These are phyloP conservation scores for Lissocephala sabroskyi DNA, from an alignment of 2,888 invertebrate species.

Conservation along the genomic window DNA sequence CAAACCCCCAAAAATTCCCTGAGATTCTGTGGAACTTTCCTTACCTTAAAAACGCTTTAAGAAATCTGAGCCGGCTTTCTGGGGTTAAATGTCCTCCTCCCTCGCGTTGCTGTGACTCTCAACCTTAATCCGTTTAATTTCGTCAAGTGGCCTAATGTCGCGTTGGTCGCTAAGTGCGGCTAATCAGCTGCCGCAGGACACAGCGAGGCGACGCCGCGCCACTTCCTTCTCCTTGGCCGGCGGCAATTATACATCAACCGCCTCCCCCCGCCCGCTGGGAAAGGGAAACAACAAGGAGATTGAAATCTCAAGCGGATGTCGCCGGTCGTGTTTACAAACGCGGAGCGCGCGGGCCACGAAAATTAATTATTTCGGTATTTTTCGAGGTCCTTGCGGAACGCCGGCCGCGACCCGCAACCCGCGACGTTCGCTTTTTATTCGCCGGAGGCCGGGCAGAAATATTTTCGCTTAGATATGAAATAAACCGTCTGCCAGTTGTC, in stretches of 20 bases:
- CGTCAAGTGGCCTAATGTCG: slow-evolving; percentile 59
- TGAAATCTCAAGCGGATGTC: slow-evolving; percentile 59
- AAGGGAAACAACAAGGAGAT: slow-evolving; percentile 22
- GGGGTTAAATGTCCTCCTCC: background rate
- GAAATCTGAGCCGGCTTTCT: no score
- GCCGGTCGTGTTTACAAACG: slow-evolving; percentile 35
- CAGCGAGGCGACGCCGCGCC: no score
- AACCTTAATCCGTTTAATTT: slow-evolving; percentile 46
- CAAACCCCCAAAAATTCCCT: no score
- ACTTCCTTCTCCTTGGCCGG: no score
- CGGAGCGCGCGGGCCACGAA: slow-evolving; percentile 9
- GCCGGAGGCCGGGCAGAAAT: background rate
- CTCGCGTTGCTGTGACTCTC: no score
- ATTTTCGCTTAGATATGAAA: slow-evolving; percentile 2
- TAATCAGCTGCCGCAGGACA: slow-evolving; percentile 45
- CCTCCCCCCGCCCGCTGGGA: no score
- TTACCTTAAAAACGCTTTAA: no score
- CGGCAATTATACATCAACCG: no score
- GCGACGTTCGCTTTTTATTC: no score
- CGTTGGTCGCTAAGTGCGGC: slow-evolving; percentile 53
- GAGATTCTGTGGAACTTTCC: no score
- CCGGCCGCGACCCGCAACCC: no score
- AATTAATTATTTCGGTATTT: slow-evolving; percentile 43
- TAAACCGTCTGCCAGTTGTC: slow-evolving; percentile 23
- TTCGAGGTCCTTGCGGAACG: no score